phyloP scores from a whole-genome alignment of 1,140 invertebrate species.

The Drosophila bifasciata region DNA sequence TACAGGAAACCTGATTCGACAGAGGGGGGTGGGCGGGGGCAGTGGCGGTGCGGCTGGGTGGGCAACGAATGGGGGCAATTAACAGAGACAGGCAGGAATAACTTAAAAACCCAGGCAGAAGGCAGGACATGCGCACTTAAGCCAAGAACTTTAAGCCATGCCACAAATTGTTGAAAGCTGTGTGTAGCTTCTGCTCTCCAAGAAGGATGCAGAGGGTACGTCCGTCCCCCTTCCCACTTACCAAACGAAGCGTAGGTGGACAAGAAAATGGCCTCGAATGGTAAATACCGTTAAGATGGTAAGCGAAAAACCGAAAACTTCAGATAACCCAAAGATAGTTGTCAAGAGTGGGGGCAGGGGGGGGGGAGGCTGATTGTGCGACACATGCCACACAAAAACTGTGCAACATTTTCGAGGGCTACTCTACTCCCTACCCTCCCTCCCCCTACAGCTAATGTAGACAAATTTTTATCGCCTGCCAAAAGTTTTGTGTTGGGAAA shows the following conservation, averaged over 20 bases:
- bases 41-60: background rate
- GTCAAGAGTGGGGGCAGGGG: background rate
- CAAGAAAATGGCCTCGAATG: slow-evolving; percentile 27
- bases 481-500: slow-evolving; percentile 61
- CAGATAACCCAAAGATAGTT: slow-evolving; percentile 38
- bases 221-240: no score
- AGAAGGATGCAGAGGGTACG: no score
- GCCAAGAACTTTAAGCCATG: slow-evolving; percentile 60
- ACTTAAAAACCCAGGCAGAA: slow-evolving; percentile 8
- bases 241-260: slow-evolving; percentile 18
- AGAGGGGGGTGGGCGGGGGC: background rate
- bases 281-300: slow-evolving; percentile 45
- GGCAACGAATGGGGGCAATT: slow-evolving; percentile 43
- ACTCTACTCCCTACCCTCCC: slow-evolving; percentile 7
- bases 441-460: slow-evolving; percentile 64
- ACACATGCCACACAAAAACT: slow-evolving; percentile 43
- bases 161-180: slow-evolving; percentile 52
- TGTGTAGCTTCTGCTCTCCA: no score
- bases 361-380: slow-evolving; percentile 11
- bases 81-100: slow-evolving; percentile 26
- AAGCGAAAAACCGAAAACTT: slow-evolving; percentile 29
- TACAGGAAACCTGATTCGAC: background rate
- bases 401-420: slow-evolving; percentile 41
- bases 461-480: slow-evolving; percentile 80
- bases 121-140: slow-evolving; percentile 72